phyloP scores from a whole-genome alignment of 2,113 vertebrate genomes.

The Mormyrus iriodes region DNA sequence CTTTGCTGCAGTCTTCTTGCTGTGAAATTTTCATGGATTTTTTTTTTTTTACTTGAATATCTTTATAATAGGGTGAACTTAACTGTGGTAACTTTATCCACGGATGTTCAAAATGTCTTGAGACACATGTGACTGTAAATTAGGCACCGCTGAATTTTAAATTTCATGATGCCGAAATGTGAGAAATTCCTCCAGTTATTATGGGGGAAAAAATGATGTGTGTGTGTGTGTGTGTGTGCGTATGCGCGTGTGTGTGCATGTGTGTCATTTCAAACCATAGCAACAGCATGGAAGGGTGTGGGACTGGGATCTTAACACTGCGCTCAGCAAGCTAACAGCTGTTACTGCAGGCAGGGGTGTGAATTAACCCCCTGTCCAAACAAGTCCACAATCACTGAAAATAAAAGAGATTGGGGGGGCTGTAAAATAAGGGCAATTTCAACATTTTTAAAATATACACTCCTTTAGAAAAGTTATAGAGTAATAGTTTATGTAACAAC shows the following conservation, averaged over 20 bases:
- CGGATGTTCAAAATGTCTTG: background rate
- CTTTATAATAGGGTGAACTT: background rate
- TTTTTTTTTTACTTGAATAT: background rate
- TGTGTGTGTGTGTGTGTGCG: too few relatives aligned
- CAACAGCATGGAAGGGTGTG: background rate
- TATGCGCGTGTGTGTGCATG: background rate
- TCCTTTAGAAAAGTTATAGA: background rate
- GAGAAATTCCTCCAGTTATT: background rate
- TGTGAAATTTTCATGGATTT: background rate
- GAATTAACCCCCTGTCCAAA: background rate
- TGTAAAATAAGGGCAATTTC: background rate
- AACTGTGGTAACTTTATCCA: background rate
- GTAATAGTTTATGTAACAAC: background rate
- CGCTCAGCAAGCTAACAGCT: constrained; percentile 13
- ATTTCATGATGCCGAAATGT: background rate
- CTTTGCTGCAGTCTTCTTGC: background rate
- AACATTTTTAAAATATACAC: background rate
- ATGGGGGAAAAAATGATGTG: background rate
- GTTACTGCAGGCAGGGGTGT: constrained; percentile 18
- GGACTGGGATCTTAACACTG: background rate
- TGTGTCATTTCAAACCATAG: background rate
- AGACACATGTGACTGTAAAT: background rate
- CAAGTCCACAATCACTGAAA: background rate
- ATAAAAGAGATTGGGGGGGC: background rate
- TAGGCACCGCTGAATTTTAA: background rate